Base-by-base conservation (phyloP, 2,797 vertebrate genomes). In the Novumbra hubbsi region DNA sequence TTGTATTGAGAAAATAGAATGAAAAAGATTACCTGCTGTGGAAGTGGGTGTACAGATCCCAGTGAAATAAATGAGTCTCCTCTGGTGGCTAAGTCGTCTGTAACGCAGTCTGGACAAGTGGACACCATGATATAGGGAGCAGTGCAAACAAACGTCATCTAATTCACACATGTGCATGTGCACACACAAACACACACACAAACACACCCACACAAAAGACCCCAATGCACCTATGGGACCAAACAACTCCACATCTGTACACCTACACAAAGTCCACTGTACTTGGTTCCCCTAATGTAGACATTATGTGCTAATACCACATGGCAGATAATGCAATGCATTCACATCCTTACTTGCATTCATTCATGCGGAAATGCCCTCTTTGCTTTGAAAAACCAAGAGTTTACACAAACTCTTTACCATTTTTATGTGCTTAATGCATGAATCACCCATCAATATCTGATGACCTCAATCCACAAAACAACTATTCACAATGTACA, bases 191-290 rank as follows among this genome's bases (percentile, higher is more conserved):
- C 32, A 75, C 63, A 68, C 72, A 70, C 45, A 70, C 72, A 71
- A n/a, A 41, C 65, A 73, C 71, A 60, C 70, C 75, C 73, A 52
- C 65, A 72, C 66, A 48, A 69, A 9, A 27, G 21, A 60, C 76
- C 76, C 75, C 73, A 72, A 73, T 79, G 78, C 75, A 82, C 75
- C 62, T 68, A 57, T 24, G 63, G 64, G 74, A 30, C 77, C 9
- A 73, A 73, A 71, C 70, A 71, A 30, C 60, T 65, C 74, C 75
- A 69, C 30, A 70, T 52, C 14, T 24, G 55, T 81, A 78, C 66
- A 64, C 81, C 85, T 85, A 87, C 82, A 89, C 93, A 94, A 94
- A 94, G 93, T 94, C 91, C 93, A 93, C 24, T 81, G 83, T 84
- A 83, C 85, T 73, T 82, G 73, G 77, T 80, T 81, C 81, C 84